phyloP scores from a whole-genome alignment of 2,888 invertebrate species.

The Meganola albula region DNA sequence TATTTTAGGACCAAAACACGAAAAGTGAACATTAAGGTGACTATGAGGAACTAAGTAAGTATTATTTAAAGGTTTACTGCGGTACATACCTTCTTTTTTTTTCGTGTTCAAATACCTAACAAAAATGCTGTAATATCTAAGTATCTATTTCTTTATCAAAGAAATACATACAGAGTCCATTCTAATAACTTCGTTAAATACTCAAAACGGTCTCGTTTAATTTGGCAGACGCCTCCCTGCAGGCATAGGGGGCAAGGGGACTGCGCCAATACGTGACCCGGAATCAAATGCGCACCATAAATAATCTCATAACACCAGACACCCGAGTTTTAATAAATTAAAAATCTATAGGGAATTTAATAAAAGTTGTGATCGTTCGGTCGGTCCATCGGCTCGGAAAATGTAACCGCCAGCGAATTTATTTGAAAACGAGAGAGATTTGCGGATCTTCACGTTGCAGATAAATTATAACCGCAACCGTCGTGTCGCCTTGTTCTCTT shows the following conservation, averaged over 20 bases:
- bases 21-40: too few relatives aligned
- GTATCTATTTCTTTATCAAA: too few relatives aligned
- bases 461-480: constrained; percentile 7
- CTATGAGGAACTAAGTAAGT: too few relatives aligned
- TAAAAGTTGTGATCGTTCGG: constrained; percentile 15
- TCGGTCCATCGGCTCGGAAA: constrained; percentile 8
- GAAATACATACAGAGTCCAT: too few relatives aligned
- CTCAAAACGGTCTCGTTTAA: constrained; percentile 26
- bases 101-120: too few relatives aligned
- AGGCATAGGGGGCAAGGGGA: constrained; percentile 10
- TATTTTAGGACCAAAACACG: too few relatives aligned
- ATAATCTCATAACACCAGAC: constrained; percentile 26
- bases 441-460: constrained; percentile 8
- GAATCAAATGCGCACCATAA: constrained; percentile 32
- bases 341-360: constrained; percentile 25
- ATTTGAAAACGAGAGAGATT: constrained; percentile 13
- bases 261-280: constrained; percentile 50
- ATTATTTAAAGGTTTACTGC: too few relatives aligned
- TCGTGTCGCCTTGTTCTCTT: constrained; percentile 7
- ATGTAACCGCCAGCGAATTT: constrained; percentile 16
- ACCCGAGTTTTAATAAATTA: constrained; percentile 27
- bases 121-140: too few relatives aligned
- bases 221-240: constrained; percentile 15
- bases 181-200: too few relatives aligned
- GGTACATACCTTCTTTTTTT: too few relatives aligned